Evolutionary conservation across 2,797 vertebrate genomes (phyloP), one percentile per base, ranked within the genome.

Genomic region (Lepidocolaptes lacrymiger): DNA sequence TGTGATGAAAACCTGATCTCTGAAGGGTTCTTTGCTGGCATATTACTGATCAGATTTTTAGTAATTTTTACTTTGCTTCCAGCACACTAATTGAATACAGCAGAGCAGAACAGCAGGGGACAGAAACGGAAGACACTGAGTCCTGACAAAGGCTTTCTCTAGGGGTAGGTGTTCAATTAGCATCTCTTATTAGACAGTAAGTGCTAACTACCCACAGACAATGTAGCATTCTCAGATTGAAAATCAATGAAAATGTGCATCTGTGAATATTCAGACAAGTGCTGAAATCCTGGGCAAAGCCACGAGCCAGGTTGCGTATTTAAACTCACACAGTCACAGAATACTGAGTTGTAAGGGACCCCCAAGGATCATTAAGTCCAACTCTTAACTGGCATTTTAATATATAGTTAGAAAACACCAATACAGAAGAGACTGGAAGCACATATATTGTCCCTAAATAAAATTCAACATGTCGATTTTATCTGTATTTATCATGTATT

Each of bases 21-120:
- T 80, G 73, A 95, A 83, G 93, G 49, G 36, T 88, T 95, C 86
- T 95, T 82, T 97, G 73, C 66, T 94, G 91, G 91, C 88, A 89
- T 87, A 81, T 64, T 62, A 93, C 71, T 88, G 68, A 93, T 93
- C 85, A 86, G 75, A 85, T 85, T 90, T 94, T 84, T 67, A 84
- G 83, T 93, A 95, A 89, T 96, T 97, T 95, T 96, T 95, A 71
- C 77, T 97, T 95, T 91, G 93, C 92, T 96, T 97, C 95, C 91
- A 96, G 84, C 63, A 89, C 91, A 56, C 85, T 97, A 97, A 97
- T 96, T 97, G 95, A 97, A 97, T 97, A 96, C 88, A 97, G 75
- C 78, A 85, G 96, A 96, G 88, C 91, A 80, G 89, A 97, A 89
- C 97, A 94, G 88, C 95, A 94, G 92, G 92, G 62, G 67, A 95